A percentile compares a stretch with the other conserved stretches of the same genome.
These are phyloP conservation scores for human (Homo sapiens) DNA, from an alignment of 2,113 vertebrate species.

Conservation along the genomic window GRCh38 chr18:24607001-24607500, in stretches of 20 bases:
- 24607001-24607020: background rate
- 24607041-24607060: too few species aligned
- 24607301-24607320: background rate
- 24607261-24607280: conserved; percentile 11
- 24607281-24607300: background rate
- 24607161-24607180: background rate
- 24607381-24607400: background rate
- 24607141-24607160: background rate
- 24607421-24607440: background rate
- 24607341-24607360: background rate
- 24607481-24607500: background rate
- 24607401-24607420: background rate
- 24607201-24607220: background rate
- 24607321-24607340: background rate
- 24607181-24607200: background rate
- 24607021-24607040: background rate
- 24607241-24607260: background rate
- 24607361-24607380: background rate
- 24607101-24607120: background rate
- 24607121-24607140: background rate
- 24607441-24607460: background rate
- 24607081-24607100: background rate
- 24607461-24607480: background rate
- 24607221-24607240: background rate
- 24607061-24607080: too few species aligned